phyloP scores from a whole-genome alignment of 1,140 invertebrate genomes.

The Nephotettix cincticeps region DNA sequence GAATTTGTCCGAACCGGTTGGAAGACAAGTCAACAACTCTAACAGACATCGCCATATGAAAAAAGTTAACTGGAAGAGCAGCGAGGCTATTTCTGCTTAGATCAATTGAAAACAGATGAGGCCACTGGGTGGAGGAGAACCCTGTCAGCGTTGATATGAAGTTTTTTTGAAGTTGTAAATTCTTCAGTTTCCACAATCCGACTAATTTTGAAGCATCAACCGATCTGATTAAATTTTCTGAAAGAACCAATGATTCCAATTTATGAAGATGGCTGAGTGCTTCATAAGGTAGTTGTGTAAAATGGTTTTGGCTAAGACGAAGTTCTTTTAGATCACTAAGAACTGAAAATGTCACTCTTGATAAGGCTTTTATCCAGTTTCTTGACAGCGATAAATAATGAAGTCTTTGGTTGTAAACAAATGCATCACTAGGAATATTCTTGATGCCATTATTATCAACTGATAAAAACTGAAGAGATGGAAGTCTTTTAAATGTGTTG shows the following conservation, averaged over 20 bases:
- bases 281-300: slow-evolving; percentile 71
- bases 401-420: slow-evolving; percentile 71
- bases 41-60: slow-evolving; percentile 64
- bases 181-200: slow-evolving; percentile 68
- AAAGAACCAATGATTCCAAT: slow-evolving; percentile 54
- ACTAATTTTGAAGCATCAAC: slow-evolving; percentile 73
- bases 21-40: slow-evolving; percentile 73
- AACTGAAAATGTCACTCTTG: slow-evolving; percentile 64
- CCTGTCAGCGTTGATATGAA: slow-evolving; percentile 69
- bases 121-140: slow-evolving; percentile 69
- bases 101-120: slow-evolving; percentile 67
- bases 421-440: slow-evolving; percentile 64
- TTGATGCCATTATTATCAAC: slow-evolving; percentile 66
- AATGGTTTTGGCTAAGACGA: slow-evolving; percentile 66
- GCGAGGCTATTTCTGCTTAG: slow-evolving; percentile 70
- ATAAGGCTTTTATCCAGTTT: slow-evolving; percentile 63
- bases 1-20: slow-evolving; percentile 79
- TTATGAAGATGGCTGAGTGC: slow-evolving; percentile 69
- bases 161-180: slow-evolving; percentile 73
- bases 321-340: slow-evolving; percentile 71
- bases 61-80: slow-evolving; percentile 76
- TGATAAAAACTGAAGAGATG: slow-evolving; percentile 67
- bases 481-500: slow-evolving; percentile 68
- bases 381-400: slow-evolving; percentile 66
- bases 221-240: slow-evolving; percentile 65